Base-by-base conservation (phyloP, 2,113 vertebrate species). In the Sylvia atricapilla region DNA sequence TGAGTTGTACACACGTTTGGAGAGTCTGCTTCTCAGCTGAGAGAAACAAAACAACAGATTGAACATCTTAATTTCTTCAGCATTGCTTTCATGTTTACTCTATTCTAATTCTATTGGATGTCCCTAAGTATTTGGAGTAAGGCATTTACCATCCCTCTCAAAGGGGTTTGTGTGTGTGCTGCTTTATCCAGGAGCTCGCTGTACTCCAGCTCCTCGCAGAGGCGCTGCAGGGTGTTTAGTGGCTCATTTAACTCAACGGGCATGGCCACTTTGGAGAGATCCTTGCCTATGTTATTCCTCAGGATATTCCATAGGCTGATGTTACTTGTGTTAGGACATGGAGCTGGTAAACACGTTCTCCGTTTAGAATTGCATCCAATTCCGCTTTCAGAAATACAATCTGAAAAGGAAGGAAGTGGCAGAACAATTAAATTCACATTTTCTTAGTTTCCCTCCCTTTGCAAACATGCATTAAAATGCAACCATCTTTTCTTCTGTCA, bases 151-250 rank as follows among this genome's bases (percentile, higher is more conserved):
- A 99, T 99, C 33, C 33, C 99, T 97, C 68, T 99, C 98, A 84
- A 98, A 98, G 1, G 98, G 97, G 68, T 98, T 98, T 21, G 97
- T 0, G 98, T 98, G 49, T 84, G 90, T 0, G 99, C 98, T 2
- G 99, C 99, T 81, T 96, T 98, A 76, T 99, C 98, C 53, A 99
- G 97, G 19, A 99, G 98, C 86, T 99, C 99, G 11, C 99, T 99
- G 98, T 99, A 99, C 93, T 99, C 99, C 94, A 99, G 98, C 97
- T 99, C 99, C 97, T 99, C 99, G 2, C 99, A 99, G 66, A 99
- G 98, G 44, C 98, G 98, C 97, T 99, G 99, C 94, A 99, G 98
- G 4, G 99, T 99, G 98, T 99, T 99, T 55, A 99, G 97, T 0
- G 99, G 99, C 93, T 99, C 99, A 4, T 99, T 99, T 23, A 99